Percentiles rank a stretch among this genome's conserved stretches.
Conservation (phyloP, 2,797 vertebrate species). For the Falco rusticolus region DNA sequence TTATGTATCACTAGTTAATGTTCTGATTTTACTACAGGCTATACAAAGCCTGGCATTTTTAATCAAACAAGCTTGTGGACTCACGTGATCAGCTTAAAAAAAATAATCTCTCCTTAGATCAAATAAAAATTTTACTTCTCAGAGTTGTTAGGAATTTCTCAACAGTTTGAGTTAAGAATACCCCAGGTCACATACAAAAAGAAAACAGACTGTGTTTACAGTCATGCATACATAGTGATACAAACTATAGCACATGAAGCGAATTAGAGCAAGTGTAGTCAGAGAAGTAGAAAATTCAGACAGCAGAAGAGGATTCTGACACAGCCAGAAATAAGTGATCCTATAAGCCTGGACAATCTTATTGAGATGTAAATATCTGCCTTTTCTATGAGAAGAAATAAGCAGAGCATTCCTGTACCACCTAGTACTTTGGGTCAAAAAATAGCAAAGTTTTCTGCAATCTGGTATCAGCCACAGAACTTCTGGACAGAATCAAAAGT, state of each 20-base stretch:
- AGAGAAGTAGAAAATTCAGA: background rate
- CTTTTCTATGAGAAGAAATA: background rate
- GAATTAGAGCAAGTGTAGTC: background rate
- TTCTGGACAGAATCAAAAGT: slow-evolving; percentile 17
- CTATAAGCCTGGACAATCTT: background rate
- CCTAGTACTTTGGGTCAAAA: background rate
- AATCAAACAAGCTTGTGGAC: background rate
- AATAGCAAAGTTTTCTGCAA: background rate
- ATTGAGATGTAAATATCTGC: background rate
- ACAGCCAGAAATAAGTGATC: background rate
- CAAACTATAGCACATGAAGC: background rate
- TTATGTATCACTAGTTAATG: background rate
- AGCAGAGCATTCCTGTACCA: background rate
- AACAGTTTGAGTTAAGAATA: background rate
- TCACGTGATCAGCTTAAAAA: background rate
- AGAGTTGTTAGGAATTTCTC: background rate
- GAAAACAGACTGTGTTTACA: background rate
- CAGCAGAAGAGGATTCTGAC: background rate
- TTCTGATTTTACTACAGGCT: background rate
- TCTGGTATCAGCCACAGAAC: background rate
- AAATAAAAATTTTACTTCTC: background rate
- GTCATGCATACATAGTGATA: background rate
- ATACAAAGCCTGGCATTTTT: background rate
- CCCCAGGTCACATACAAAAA: background rate
- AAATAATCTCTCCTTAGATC: background rate